phyloP scores from a whole-genome alignment of 2,888 invertebrate species.

The Lycocerus yunnanus region DNA sequence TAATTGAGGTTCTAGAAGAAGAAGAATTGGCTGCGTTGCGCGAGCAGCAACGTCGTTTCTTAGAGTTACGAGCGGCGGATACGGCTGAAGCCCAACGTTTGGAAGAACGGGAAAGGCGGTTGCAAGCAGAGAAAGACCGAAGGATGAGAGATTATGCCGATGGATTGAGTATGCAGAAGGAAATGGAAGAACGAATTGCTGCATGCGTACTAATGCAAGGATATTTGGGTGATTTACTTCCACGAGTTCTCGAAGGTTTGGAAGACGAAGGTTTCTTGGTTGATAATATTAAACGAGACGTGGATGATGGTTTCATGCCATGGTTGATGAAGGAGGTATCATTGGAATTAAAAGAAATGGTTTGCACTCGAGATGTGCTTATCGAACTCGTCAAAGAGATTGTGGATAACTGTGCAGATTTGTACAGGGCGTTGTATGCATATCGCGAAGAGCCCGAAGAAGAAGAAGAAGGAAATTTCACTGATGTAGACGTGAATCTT shows the following conservation, averaged over 20 bases:
- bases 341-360: constrained; percentile 77
- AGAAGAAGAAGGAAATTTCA: constrained; percentile 43
- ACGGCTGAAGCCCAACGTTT: constrained; percentile 64
- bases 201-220: constrained; percentile 84
- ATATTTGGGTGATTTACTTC: constrained; percentile 85
- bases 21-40: constrained; percentile 84
- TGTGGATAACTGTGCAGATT: constrained; percentile 72
- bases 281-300: constrained; percentile 67
- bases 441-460: constrained; percentile 42
- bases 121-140: constrained; percentile 48
- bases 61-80: constrained; percentile 79
- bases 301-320: constrained; percentile 82
- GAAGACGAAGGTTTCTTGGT: constrained; percentile 73
- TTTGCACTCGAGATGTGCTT: constrained; percentile 80
- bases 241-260: constrained; percentile 80
- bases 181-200: constrained; percentile 79
- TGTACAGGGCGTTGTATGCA: constrained; percentile 59
- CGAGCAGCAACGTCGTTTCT: constrained; percentile 75
- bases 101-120: constrained; percentile 76
- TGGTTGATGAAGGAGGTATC: constrained; percentile 86
- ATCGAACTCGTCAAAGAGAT: constrained; percentile 80
- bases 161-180: constrained; percentile 66
- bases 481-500: constrained; percentile 43
- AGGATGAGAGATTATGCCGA: constrained; percentile 47
- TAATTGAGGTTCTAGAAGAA: constrained; percentile 92